phyloP scores from a whole-genome alignment of 2,113 vertebrate genomes.

The Probosciger aterrimus region DNA sequence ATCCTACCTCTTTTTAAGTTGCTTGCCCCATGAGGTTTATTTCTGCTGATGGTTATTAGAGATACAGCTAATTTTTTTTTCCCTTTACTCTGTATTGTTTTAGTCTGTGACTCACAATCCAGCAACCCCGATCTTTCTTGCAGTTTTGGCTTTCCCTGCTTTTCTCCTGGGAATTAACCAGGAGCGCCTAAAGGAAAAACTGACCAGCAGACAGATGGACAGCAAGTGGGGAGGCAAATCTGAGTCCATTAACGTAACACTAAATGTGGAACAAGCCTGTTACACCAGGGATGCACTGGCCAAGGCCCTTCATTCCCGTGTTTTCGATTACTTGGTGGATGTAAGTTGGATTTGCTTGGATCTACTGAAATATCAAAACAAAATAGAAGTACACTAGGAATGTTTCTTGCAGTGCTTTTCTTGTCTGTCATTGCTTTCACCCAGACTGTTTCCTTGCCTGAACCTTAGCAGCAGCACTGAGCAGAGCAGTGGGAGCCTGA shows the following conservation, averaged over 20 bases:
- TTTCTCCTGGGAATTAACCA: constrained; percentile 95
- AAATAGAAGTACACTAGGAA: not conserved
- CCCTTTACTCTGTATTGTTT: not conserved
- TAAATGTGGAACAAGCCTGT: constrained; percentile 96
- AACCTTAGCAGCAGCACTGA: not conserved
- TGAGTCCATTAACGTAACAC: constrained; percentile 92
- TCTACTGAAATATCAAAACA: not conserved
- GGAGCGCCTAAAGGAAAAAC: constrained; percentile 90
- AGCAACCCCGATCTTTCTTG: not conserved
- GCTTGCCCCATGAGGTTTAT: not conserved
- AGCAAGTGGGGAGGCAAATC: constrained; percentile 94
- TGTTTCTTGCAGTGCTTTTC: not conserved
- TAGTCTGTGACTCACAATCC: not conserved
- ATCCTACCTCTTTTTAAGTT: not conserved
- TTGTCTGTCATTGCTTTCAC: not conserved
- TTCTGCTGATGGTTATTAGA: not conserved
- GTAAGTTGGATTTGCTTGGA: constrained; percentile 70
- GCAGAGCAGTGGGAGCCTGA: not conserved
- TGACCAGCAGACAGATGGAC: constrained; percentile 98
- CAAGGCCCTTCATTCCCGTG: constrained; percentile 90
- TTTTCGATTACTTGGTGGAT: constrained; percentile 95
- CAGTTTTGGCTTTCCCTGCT: constrained; percentile 95
- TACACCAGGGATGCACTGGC: constrained; percentile 95
- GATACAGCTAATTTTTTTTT: not conserved
- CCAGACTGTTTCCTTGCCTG: not conserved